A percentile compares a stretch with the other conserved stretches of the same genome.
Evolutionary conservation across 1,140 invertebrate species (phyloP).

Genomic region (Drosophila malerkotliana): DNA sequence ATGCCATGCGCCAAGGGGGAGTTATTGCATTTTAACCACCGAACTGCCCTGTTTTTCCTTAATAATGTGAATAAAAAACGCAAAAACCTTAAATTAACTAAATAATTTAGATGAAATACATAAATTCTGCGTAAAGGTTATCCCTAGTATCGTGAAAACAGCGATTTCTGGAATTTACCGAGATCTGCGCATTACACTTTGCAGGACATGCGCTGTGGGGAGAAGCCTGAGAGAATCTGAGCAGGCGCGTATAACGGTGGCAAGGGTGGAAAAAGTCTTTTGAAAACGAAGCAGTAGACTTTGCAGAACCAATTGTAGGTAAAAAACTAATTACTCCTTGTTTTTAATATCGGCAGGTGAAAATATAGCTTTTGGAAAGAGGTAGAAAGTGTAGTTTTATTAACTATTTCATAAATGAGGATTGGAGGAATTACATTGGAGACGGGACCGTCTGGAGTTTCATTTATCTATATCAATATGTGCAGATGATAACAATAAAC

Average conservation of each 20-base stretch:
- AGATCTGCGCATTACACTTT: conserved; percentile 80
- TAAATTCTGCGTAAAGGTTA: background rate
- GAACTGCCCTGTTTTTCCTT: background rate
- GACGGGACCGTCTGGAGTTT: too few species aligned
- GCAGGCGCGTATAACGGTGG: conserved; percentile 22
- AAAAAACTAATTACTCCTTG: background rate
- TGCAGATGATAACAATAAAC: too few species aligned
- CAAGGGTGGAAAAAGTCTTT: conserved; percentile 27
- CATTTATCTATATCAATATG: too few species aligned
- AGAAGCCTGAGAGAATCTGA: conserved; percentile 10
- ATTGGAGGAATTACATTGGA: background rate
- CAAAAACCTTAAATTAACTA: background rate
- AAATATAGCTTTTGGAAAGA: background rate
- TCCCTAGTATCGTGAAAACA: background rate
- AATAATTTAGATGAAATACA: background rate
- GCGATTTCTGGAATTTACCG: conserved; percentile 33
- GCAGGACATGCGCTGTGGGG: conserved; percentile 67
- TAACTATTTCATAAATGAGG: background rate
- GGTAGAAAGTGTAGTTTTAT: background rate
- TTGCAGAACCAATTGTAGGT: conserved; percentile 20
- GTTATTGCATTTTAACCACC: conserved; percentile 36
- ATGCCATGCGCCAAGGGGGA: conserved; percentile 46
- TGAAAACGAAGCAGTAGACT: conserved; percentile 66
- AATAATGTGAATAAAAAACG: background rate
- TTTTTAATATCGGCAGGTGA: background rate